These are phyloP conservation scores for Siderastrea siderea DNA, from an alignment of 92 coral and sea anemone genomes.

Conservation along the genomic window DNA sequence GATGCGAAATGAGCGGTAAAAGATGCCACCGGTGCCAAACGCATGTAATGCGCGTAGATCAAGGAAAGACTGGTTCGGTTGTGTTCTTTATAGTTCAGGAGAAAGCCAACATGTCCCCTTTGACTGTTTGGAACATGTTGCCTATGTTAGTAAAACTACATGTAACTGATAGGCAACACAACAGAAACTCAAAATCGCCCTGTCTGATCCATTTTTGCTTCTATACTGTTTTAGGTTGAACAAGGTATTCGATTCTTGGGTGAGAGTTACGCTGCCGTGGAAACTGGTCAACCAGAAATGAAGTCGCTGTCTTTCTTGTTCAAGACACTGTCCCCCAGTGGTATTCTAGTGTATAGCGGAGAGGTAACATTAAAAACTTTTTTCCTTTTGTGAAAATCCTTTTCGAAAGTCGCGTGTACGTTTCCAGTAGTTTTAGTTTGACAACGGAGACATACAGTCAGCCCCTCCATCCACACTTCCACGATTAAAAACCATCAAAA, in stretches of 20 bases:
- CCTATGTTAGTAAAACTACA: no score
- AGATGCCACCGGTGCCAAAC: no score
- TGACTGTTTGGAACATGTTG: no score
- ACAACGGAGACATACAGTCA: no score
- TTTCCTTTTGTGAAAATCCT: background rate
- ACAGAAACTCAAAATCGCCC: no score
- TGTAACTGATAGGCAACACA: no score
- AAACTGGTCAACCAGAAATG: constrained; percentile 57
- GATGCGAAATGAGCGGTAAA: background rate
- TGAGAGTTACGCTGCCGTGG: constrained; percentile 80
- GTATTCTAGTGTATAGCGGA: constrained; percentile 83
- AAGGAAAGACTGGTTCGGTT: background rate
- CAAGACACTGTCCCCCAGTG: constrained; percentile 91
- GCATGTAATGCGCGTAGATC: no score
- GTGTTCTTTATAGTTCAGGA: background rate
- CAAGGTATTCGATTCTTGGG: constrained; percentile 87
- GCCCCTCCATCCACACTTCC: no score
- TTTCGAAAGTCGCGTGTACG: background rate
- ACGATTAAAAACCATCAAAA: no score
- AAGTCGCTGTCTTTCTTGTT: constrained; percentile 67
- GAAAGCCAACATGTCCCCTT: no score
- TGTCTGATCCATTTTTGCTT: no score
- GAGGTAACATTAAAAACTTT: constrained; percentile 31
- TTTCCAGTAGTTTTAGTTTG: no score
- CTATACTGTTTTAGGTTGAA: constrained; percentile 73